phyloP scores from a whole-genome alignment of 2,113 vertebrate genomes.

The Chinchilla lanigera region DNA sequence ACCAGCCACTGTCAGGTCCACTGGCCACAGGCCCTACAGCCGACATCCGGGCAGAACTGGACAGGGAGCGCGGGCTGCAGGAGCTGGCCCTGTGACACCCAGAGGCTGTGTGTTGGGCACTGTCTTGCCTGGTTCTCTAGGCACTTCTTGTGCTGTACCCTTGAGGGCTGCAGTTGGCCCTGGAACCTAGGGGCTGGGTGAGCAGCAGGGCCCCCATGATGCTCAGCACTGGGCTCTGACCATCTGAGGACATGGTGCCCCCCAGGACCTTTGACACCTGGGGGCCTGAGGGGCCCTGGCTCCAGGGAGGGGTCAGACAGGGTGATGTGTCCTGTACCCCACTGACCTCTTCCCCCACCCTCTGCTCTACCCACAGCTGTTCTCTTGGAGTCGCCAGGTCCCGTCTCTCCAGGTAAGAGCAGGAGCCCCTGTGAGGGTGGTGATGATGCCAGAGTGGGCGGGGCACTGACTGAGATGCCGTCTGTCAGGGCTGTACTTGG shows the following conservation, averaged over 20 bases:
- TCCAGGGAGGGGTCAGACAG: not conserved
- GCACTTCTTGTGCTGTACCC: not conserved
- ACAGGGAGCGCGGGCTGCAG: not conserved
- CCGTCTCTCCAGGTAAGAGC: not conserved
- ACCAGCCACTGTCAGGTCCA: not conserved
- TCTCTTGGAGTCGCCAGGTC: too few species aligned
- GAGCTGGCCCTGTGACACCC: not conserved
- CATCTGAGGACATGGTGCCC: slow-evolving; percentile 70
- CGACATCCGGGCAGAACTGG: not conserved
- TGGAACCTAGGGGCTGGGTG: not conserved
- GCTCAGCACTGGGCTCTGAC: slow-evolving; percentile 84
- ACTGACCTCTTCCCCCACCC: not conserved
- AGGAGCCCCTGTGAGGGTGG: not conserved
- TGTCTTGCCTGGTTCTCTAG: not conserved
- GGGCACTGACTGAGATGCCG: not conserved
- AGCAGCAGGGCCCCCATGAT: slow-evolving; percentile 61
- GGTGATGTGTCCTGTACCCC: not conserved
- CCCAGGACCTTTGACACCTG: slow-evolving; percentile 76
- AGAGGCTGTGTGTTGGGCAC: not conserved
- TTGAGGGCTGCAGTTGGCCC: not conserved
- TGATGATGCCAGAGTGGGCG: not conserved
- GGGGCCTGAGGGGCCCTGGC: slow-evolving; percentile 69
- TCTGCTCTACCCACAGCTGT: not conserved
- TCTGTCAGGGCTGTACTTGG: not conserved
- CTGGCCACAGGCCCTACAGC: not conserved